A percentile compares a stretch with the other conserved stretches of the same genome.
Conservation (phyloP, 2,888 invertebrate genomes). For the Drosophila algonquin region DNA sequence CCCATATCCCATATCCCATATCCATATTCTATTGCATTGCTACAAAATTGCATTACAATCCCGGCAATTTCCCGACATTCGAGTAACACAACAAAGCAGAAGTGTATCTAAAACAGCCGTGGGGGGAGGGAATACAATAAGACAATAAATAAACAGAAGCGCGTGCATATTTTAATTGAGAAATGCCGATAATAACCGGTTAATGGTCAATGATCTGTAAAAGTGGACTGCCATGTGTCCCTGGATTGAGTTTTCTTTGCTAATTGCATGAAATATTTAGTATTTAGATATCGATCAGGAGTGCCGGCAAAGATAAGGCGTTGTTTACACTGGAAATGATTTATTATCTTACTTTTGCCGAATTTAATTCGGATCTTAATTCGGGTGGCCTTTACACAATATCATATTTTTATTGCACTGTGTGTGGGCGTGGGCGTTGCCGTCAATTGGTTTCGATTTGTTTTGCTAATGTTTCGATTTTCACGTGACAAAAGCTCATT, state of each 20-base stretch:
- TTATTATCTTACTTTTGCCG: constrained; percentile 3
- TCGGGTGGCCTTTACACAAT: constrained; percentile 1
- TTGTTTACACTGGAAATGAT: constrained; percentile 23
- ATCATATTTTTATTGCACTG: constrained; percentile 2
- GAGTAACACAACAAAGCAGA: constrained; percentile 19
- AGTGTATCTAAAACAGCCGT: constrained; percentile 1
- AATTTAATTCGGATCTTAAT: neutral
- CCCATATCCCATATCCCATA: constrained; percentile 24
- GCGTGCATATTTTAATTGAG: constrained; percentile 3
- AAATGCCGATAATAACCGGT: constrained; percentile 20
- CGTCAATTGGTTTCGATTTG: constrained; percentile 25
- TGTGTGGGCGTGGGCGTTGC: constrained; percentile 22
- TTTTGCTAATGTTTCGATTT: constrained; percentile 31
- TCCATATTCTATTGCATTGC: constrained; percentile 38
- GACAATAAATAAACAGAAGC: neutral
- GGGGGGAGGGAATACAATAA: neutral
- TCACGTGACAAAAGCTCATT: constrained; percentile 61
- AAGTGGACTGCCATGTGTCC: neutral
- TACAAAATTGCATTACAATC: constrained; percentile 22
- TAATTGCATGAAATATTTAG: neutral
- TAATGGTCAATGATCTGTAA: constrained; percentile 7
- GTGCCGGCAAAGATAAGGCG: constrained; percentile 8
- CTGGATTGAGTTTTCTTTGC: neutral
- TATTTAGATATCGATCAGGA: neutral
- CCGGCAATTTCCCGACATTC: constrained; percentile 22